Base-by-base conservation (phyloP, 2,113 vertebrate species). In the Eurystomus gularis region DNA sequence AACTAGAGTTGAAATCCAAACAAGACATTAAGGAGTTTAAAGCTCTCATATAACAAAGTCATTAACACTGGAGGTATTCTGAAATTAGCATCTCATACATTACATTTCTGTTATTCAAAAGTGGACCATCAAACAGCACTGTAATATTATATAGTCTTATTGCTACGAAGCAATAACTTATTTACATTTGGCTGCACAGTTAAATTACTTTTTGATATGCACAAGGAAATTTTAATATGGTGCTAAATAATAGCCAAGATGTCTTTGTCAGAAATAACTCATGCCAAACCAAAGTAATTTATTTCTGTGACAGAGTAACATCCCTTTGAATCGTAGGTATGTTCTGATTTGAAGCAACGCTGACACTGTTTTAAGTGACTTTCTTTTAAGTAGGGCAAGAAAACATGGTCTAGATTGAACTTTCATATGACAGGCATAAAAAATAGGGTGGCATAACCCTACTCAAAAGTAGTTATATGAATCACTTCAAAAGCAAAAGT, bases 231-330 rank as follows among this genome's bases (percentile, higher is more conserved):
- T 86, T 96, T 93, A 95, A 94, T 87, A 82, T 16, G 77, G 93
- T 96, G 81, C 93, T 96, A 96, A 95, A 96, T 96, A 96, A 97
- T 15, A 94, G 57, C 70, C 65, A 84, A 72, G 86, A 95, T 11
- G 39, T 33, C 77, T 96, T 91, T 96, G 91, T 93, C 95, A 96
- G 57, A 84, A 96, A 62, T 65, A 93, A 82, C 70, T 91, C 95
- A 93, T 87, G 91, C 91, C 95, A 96, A 96, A 84, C 93, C 39
- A 25, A 82, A 89, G 68, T 11, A 87, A 95, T 93, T 94, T 87
- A 92, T 94, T 94, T 94, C 91, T 82, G 42, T 89, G 91, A 89
- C 81, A 91, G 60, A 88, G 33, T 68, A 84, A 89, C 0, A 0
- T 40, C 75, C 13, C 29, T 93, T 64, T 57, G 52, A 86, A 75